Conservation (phyloP, 2,888 invertebrate species). For the Rhorus exstirpatorius region DNA sequence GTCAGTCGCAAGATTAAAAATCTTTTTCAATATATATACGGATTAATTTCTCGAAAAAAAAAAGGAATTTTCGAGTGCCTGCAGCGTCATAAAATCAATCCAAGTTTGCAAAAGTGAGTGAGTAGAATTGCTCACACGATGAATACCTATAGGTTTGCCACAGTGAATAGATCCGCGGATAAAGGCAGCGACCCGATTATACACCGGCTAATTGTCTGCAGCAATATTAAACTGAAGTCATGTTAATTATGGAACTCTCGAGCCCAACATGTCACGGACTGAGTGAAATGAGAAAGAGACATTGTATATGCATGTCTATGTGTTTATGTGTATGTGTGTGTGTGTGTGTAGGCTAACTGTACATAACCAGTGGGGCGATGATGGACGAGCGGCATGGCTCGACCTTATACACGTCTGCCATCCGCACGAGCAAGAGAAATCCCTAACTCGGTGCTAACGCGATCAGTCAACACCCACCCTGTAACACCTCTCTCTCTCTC, state of each 20-base stretch:
- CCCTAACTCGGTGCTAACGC: slow-evolving; percentile 85
- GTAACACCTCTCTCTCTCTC: slow-evolving; percentile 65
- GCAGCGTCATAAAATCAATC: neutral
- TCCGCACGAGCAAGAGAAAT: slow-evolving; percentile 83
- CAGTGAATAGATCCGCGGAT: slow-evolving; percentile 51
- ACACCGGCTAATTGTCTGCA: slow-evolving; percentile 81
- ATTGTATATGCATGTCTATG: slow-evolving; percentile 26
- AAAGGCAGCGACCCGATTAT: slow-evolving; percentile 63
- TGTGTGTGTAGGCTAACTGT: slow-evolving; percentile 65
- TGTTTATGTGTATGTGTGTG: neutral
- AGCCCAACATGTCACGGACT: slow-evolving; percentile 71
- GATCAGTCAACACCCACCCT: slow-evolving; percentile 84
- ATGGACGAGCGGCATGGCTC: slow-evolving; percentile 79
- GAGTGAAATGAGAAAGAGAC: slow-evolving; percentile 63
- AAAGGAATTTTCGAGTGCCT: no score
- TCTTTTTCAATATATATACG: neutral
- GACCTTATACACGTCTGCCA: slow-evolving; percentile 80
- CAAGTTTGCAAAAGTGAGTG: slow-evolving; percentile 27
- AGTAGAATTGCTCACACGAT: neutral
- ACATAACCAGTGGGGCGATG: slow-evolving; percentile 79
- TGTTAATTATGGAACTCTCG: slow-evolving; percentile 84
- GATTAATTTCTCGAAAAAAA: no score
- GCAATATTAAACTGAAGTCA: slow-evolving; percentile 85
- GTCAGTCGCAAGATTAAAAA: no score
- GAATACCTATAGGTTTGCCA: slow-evolving; percentile 4